Base-by-base conservation (phyloP, 2,888 invertebrate species). In the Pegoplata infirma region DNA sequence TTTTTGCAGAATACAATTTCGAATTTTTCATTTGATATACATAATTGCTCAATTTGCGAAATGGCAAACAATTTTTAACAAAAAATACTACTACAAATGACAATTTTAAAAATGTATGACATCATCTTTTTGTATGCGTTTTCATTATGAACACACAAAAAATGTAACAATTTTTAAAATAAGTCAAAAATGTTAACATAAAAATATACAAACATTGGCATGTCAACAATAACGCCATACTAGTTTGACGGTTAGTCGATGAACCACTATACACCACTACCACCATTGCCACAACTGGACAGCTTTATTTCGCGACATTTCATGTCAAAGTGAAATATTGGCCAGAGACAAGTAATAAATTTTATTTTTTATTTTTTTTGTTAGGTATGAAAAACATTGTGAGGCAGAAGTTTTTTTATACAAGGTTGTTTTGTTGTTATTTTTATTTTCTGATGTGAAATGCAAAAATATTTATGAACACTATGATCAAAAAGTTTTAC, bases 321-420 rank as follows among this genome's bases (percentile, higher is more conserved):
- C 84, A 87, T 85, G 86, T 87, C 86, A 87, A 86, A 86, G 86
- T 87, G 88, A 88, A 86, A 87, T 88, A 87, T 88, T 88, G 87
- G 87, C 86, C 85, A 85, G 85, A 87, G 87, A 86, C 85, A 86
- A 84, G 88, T 88, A 87, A 88, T 88, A 88, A 88, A 88, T 87
- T 87, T 86, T 72, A 85, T 83, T 84, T 82, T 80, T 84, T 83
- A 88, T 87, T 87, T 86, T 72, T 85, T 83, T 84, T 82, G 80
- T 84, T 83, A 78, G 76, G 80, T 83, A n/a, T 81, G 68, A 80
- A 74, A 74, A 80, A 68, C n/a, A 66, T 59, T 66, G 58, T 58
- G 5, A 51, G 58, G 28, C 66, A 58, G 10, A 47, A n/a, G n/a
- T n/a, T n/a, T n/a, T n/a, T n/a, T n/a, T n/a, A n/a, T n/a, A n/a